These are phyloP conservation scores for Myiotriccus ornatus DNA, from an alignment of 2,797 vertebrate genomes.

Conservation along the genomic window DNA sequence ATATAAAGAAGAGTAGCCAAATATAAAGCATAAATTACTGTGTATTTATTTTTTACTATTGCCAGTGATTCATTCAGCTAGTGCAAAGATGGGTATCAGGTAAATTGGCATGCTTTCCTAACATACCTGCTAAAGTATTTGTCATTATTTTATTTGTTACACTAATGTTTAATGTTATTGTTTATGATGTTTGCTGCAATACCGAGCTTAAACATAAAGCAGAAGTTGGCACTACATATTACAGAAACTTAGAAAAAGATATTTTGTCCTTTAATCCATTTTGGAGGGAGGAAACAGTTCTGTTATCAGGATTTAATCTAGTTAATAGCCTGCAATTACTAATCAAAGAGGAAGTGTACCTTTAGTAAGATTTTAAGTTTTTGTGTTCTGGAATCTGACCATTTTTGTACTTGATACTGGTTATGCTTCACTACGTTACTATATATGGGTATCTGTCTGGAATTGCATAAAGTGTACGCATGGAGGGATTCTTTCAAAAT, in stretches of 20 bases:
- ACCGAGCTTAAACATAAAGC: not conserved
- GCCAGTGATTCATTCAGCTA: not conserved
- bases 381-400: not conserved
- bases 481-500: not conserved
- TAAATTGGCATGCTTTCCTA: not conserved
- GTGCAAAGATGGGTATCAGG: not conserved
- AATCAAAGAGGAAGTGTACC: not conserved
- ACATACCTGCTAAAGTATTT: not conserved
- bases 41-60: not conserved
- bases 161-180: not conserved
- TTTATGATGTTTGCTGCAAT: not conserved
- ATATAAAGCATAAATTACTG: not conserved
- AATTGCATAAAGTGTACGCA: not conserved
- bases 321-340: not conserved
- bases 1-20: not conserved
- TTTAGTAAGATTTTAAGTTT: not conserved
- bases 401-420: not conserved
- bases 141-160: not conserved
- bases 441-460: not conserved
- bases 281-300: not conserved
- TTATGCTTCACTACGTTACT: not conserved
- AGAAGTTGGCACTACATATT: not conserved
- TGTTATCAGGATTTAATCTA: not conserved
- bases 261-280: not conserved
- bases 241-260: not conserved